phyloP scores from a whole-genome alignment of 2,797 vertebrate species.

The Poeciliopsis presidionis region DNA sequence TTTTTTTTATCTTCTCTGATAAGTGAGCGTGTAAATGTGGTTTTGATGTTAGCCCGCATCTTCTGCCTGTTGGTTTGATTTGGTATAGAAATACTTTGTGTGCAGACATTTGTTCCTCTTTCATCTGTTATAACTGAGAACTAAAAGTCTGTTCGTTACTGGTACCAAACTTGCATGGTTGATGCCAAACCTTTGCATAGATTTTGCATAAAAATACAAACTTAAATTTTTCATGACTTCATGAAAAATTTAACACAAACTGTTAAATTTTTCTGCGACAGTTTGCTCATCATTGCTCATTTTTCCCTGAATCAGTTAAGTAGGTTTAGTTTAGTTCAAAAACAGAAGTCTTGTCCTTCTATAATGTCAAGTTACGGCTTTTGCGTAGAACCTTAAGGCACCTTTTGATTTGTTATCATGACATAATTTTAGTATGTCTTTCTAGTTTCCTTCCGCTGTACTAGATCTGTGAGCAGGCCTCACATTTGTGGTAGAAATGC shows the following conservation, averaged over 20 bases:
- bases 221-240: too few species aligned
- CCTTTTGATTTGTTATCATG: background rate
- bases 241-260: too few species aligned
- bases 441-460: background rate
- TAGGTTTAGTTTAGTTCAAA: background rate
- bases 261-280: background rate
- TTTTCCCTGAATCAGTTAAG: background rate
- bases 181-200: background rate
- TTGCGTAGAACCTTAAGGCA: background rate
- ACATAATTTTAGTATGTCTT: slow-evolving; percentile 1
- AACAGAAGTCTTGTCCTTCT: background rate
- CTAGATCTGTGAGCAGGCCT: background rate
- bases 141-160: background rate
- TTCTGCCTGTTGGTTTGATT: background rate
- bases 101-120: slow-evolving; percentile 1
- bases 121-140: background rate
- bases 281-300: background rate
- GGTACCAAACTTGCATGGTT: background rate
- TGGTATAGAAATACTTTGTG: slow-evolving; percentile 13
- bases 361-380: background rate
- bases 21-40: slow-evolving; percentile 43
- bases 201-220: background rate
- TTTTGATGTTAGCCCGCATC: slow-evolving; percentile 18
- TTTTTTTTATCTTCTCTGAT: background rate
- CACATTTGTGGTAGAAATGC: background rate